phyloP scores from a whole-genome alignment of 2,888 invertebrate genomes.

The Plebejus anna region DNA sequence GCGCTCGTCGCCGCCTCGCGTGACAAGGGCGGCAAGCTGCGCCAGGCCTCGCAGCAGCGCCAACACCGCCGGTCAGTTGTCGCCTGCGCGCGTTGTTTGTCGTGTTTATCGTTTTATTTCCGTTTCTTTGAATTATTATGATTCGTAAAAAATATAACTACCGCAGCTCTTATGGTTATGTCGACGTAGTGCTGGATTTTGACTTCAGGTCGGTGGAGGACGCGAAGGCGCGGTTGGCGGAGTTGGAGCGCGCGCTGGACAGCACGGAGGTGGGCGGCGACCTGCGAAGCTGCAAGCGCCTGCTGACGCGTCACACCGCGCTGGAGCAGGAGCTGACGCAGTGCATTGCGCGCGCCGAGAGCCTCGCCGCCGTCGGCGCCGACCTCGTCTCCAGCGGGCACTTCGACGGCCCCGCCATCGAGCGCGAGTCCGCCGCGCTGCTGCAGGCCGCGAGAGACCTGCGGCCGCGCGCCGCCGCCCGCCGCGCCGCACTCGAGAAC shows the following conservation, averaged over 20 bases:
- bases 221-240: constrained; percentile 91
- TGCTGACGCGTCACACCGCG: constrained; percentile 84
- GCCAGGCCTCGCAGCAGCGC: constrained; percentile 94
- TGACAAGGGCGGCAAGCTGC: constrained; percentile 85
- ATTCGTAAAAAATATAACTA: too few relatives aligned
- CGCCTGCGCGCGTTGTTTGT: background rate
- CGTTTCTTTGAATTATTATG: too few relatives aligned
- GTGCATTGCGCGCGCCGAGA: constrained; percentile 90
- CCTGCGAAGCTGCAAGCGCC: constrained; percentile 93
- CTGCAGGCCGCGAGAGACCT: constrained; percentile 85
- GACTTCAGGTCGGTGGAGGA: constrained; percentile 89
- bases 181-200: too few relatives aligned
- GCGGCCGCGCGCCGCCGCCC: constrained; percentile 84
- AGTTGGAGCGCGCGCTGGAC: constrained; percentile 88
- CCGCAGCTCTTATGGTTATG: too few relatives aligned
- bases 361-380: constrained; percentile 88
- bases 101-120: background rate
- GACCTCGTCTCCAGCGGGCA: constrained; percentile 96
- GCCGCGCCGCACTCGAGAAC: constrained; percentile 87
- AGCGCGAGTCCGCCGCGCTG: constrained; percentile 87
- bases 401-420: constrained; percentile 94
- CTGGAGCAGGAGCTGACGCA: constrained; percentile 91
- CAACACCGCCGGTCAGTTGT: constrained; percentile 66
- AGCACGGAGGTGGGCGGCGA: constrained; percentile 93
- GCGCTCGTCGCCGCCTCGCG: constrained; percentile 91